Percentiles rank a stretch among this genome's conserved stretches.
Conservation (phyloP, 1,140 invertebrate genomes). For the Drosophila kohkoa region DNA sequence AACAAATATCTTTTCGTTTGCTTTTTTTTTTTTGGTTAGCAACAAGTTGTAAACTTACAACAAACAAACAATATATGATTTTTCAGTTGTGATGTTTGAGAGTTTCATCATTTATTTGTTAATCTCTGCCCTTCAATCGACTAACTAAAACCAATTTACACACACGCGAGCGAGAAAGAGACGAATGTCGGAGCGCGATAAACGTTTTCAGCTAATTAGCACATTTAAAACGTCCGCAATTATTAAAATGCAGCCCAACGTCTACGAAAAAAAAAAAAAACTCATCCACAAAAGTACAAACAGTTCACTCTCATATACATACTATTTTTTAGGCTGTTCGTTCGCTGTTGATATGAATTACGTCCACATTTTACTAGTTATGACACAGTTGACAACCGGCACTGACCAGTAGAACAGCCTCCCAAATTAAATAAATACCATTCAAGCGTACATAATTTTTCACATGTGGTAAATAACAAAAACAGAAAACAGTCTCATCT, state of each 20-base stretch:
- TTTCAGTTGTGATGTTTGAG: constrained; percentile 18
- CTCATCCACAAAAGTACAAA: constrained; percentile 29
- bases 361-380: constrained; percentile 35
- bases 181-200: constrained; percentile 39
- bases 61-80: background rate
- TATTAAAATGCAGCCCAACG: constrained; percentile 43
- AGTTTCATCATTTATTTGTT: constrained; percentile 30
- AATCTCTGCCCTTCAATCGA: constrained; percentile 57
- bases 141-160: constrained; percentile 52
- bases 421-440: constrained; percentile 34
- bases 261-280: constrained; percentile 28
- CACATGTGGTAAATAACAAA: constrained; percentile 5
- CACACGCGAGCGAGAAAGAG: constrained; percentile 14
- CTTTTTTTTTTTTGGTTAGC: constrained; percentile 22
- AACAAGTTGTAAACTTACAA: constrained; percentile 23
- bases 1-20: constrained; percentile 1
- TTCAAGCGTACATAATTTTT: constrained; percentile 12
- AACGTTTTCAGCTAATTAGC: constrained; percentile 76
- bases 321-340: constrained; percentile 45
- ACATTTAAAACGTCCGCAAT: constrained; percentile 57
- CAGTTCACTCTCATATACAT: constrained; percentile 1
- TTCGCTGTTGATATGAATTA: constrained; percentile 35
- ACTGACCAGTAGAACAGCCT: constrained; percentile 22
- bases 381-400: constrained; percentile 14
- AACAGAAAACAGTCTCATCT: constrained; percentile 10